Evolutionary conservation across 2,888 invertebrate species (phyloP), one percentile per base, ranked within the genome.

Genomic region (Dolichomitus sp.): DNA sequence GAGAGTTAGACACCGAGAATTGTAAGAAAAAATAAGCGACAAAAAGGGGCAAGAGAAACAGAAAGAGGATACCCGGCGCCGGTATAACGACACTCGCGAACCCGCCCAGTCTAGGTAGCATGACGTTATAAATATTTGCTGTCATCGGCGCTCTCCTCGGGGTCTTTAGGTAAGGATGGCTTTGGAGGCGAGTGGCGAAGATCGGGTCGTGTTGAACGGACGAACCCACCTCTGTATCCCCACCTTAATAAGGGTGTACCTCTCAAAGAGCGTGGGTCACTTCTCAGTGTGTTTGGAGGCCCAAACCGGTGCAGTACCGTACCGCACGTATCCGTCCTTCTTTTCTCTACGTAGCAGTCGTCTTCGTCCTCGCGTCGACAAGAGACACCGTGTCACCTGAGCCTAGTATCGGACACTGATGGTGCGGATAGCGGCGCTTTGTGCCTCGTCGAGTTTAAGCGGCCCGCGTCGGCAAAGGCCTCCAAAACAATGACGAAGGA

Each of bases 321-420:
- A n/a, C 33, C 37, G 30, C 50, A 59, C 40, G 30, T 59, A 27
- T 78, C 61, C 59, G 9, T 81, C 74, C 69, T 80, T 50, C 30
- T 74, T 57, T 54, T 45, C 42, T 48, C 17, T 30, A 7, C 45
- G 37, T 68, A 33, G 23, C 59, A 73, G 45, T 66, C 59, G 59
- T 48, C 70, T 9, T 30, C 45, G 57, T 45, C 48, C 30, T n/a
- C 27, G 27, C 50, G 7, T 78, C 75, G 54, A 54, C 61, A 63
- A 40, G 80, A 76, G 66, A 72, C 89, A 90, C 84, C 88, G 90
- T 90, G 91, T 91, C 92, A 90, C 89, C 90, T 86, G 90, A 91
- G 88, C 87, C 90, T 90, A 86, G 91, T 92, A 92, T 92, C 91
- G 91, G 90, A 93, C 93, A 92, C 91, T 90, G 92, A 93, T 93